Percentiles rank a stretch among this genome's conserved stretches.
phyloP scores from a whole-genome alignment of 1,140 invertebrate species.

The Caenorhabditis latens region DNA sequence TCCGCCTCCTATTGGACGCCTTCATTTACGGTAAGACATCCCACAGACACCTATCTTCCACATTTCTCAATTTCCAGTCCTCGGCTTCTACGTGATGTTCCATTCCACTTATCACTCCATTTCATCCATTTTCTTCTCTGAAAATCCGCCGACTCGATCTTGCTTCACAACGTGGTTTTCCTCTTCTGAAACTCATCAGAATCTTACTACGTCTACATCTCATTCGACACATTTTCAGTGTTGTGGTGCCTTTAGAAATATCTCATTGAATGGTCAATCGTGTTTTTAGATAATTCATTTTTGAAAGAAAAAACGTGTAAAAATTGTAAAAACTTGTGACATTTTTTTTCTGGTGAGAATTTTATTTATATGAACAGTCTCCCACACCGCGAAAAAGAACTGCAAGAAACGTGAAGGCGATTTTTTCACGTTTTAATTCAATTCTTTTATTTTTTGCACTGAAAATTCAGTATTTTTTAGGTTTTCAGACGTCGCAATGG shows the following conservation, averaged over 20 bases:
- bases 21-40: slow-evolving; percentile 36
- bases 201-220: background rate
- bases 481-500: no score
- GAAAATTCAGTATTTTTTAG: no score
- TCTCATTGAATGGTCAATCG: slow-evolving; percentile 23
- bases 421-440: no score
- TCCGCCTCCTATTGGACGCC: background rate
- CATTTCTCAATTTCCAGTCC: background rate
- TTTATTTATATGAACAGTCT: no score
- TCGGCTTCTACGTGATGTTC: slow-evolving; percentile 8
- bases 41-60: no score
- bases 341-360: no score
- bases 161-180: slow-evolving; percentile 26
- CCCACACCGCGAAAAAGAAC: no score
- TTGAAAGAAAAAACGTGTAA: background rate
- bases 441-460: no score
- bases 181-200: background rate
- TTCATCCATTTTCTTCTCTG: slow-evolving; percentile 22
- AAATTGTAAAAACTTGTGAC: background rate
- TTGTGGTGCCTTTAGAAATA: slow-evolving; percentile 27
- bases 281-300: background rate
- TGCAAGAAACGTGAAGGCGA: no score
- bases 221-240: slow-evolving; percentile 43
- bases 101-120: slow-evolving; percentile 22
- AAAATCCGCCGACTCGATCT: slow-evolving; percentile 27